Evolutionary conservation across 2,888 invertebrate species (phyloP), one percentile per base, ranked within the genome.

Genomic region (Magallana nippona): DNA sequence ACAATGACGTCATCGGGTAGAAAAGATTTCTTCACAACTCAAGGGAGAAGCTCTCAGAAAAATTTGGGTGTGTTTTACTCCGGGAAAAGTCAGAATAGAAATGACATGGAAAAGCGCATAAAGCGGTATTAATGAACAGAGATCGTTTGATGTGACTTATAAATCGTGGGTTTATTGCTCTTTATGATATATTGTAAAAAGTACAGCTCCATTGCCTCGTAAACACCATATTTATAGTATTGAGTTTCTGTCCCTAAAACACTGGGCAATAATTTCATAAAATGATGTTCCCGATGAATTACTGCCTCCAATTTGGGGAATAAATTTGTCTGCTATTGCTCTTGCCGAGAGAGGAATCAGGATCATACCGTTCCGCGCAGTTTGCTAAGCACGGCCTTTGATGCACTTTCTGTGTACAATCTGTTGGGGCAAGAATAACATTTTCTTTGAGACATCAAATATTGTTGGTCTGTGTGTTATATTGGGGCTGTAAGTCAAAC

Each of bases 141-240:
- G 27, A 13, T 11, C 57, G 58, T 79, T 82, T 82, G 71, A 82
- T 82, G 77, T 82, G 62, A 55, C 62, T 82, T 82, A 62, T 81
- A 62, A 62, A 81, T 60, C 32, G 81, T 81, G 79, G 78, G 84
- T 86, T 86, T 85, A 85, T 81, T 79, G 58, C 85, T 79, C 78
- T 85, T 85, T 86, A 86, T 86, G 85, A 84, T 86, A 84, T 84
- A 82, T 82, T 81, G 82, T 84, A 86, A 86, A 86, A 86, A 86
- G 85, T 79, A 81, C 85, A 82, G 77, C 71, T 55, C 57, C 57
- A 58, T 79, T 79, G 79, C 27, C 56, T 79, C 79, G 56, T 79
- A 79, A 79, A 79, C 62, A 79, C 62, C 79, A 56, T 79, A 27
- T 27, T 57, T 79, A 79, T 56, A 79, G 17, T 79, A 79, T 79